Percentiles rank a stretch among this genome's conserved stretches.
Conservation (phyloP, 1,140 invertebrate genomes). For the Leptopilina clavipes region DNA sequence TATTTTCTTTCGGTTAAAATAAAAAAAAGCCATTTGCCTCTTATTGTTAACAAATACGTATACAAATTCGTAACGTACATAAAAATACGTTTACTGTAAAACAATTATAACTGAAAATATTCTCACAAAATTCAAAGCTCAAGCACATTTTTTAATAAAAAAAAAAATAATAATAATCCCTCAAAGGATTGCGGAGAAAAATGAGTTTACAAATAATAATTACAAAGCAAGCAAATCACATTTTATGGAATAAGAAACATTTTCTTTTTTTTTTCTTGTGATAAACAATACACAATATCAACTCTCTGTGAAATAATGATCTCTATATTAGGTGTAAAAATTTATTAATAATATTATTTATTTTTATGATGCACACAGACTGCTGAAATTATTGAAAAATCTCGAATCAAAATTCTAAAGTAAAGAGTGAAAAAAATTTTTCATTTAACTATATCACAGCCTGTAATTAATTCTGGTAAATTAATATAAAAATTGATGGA, state of each 20-base stretch:
- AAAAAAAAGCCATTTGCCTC: slow-evolving; percentile 4
- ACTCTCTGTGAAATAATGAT: too few species aligned
- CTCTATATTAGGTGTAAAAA: background rate
- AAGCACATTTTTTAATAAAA: background rate
- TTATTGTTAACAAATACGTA: slow-evolving; percentile 13
- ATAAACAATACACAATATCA: too few species aligned
- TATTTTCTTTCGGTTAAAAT: background rate
- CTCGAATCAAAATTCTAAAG: background rate
- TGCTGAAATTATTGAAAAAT: background rate
- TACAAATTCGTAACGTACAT: background rate
- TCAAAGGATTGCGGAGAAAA: background rate
- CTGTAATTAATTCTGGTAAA: slow-evolving; percentile 5
- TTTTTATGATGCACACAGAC: background rate
- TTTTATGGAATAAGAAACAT: too few species aligned
- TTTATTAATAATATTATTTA: background rate
- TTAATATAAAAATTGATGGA: background rate
- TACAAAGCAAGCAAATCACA: background rate
- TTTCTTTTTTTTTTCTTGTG: too few species aligned
- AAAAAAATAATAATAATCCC: background rate
- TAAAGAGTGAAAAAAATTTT: background rate
- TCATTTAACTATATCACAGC: slow-evolving; percentile 10
- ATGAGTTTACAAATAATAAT: background rate
- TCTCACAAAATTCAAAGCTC: background rate
- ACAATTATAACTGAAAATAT: slow-evolving; percentile 12
- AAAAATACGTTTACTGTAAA: slow-evolving; percentile 13